Evolutionary conservation across 2,797 vertebrate genomes (phyloP), one percentile per base, ranked within the genome.

Genomic region (Hapalemur alaotrensis): DNA sequence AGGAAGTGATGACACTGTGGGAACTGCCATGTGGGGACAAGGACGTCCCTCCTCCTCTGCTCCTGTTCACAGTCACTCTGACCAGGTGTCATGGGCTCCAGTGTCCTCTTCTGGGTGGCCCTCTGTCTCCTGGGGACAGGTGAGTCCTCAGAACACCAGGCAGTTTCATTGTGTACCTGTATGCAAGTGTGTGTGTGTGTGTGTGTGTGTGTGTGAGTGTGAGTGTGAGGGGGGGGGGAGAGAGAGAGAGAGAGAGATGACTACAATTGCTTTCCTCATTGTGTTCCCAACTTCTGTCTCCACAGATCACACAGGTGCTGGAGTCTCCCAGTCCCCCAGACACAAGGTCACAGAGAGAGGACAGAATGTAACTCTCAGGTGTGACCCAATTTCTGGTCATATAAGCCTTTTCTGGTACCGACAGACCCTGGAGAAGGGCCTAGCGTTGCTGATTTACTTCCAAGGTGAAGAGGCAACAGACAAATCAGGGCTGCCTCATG

Each of bases 391-490:
- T 43, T 38, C 79, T 72, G 91, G 59, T 3, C 91, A 94, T 1
- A 0, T 0, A 5, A 0, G 0, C 7, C 80, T 97, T 14, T 96
- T 59, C 4, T 98, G 98, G 97, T 98, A 97, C 32, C 5, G 14
- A 84, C 94, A 98, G 95, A 95, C 50, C 3, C 9, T 23, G 8
- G 93, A n/a, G 22, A 86, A 97, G 18, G 95, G 61, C 0, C 30
- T 20, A 0, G 35, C 63, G 46, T 43, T 92, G 18, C 1, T 96
- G 9, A 7, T 32, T 2, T 67, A 9, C 5, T 95, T 97, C 32
- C 61, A 43, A 28, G 0, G 7, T 30, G 0, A 8, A 0, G 0
- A 1, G 0, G 0, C 5, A 3, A 0, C 0, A 0, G 79, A 96
- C n/a, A 4, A 7, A 0, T 89, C 59, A 5, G 73, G 32, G 25